Evolutionary conservation across 1,140 invertebrate genomes (phyloP), one percentile per base, ranked within the genome.

Genomic region (Aphaenogaster ashmeadi): DNA sequence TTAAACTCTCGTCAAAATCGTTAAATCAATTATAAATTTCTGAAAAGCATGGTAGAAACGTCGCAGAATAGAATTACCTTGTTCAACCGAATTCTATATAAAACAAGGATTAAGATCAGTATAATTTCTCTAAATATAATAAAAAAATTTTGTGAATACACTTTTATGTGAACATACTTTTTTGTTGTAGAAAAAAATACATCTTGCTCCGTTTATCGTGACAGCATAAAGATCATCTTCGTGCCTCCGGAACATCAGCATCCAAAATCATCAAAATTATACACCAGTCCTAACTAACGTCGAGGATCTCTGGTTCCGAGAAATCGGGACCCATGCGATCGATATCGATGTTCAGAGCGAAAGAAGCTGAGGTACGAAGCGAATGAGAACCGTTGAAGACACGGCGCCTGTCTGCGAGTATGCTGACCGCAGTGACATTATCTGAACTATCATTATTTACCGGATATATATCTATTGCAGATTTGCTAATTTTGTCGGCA

Each of bases 351-450:
- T 56, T 13, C 2, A 6, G 41, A 18, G 0, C 3, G 67, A 83
- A 21, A 21, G 9, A 56, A 3, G 9, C 2, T 7, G 60, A 58
- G 78, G 2, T 5, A 7, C 52, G n/a, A 27, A 75, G 74, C 86
- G 87, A 92, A 92, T 94, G 94, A 94, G 93, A 94, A 91, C 92
- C 94, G 84, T 92, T 94, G 91, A 84, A 80, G 80, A 77, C 77
- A 89, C 89, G 94, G 94, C 94, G 94, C 93, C 94, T 94, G 94
- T 95, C 94, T 94, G 94, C 92, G 89, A 94, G 91, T 93, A 94
- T 93, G 92, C 90, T 90, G 92, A 94, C 93, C 93, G 89, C 93
- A 94, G 87, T 92, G 75, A 89, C 64, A 80, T 56, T 86, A 88
- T 84, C 78, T 74, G 36, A n/a, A 87, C 83, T 92, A 89, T 93